phyloP scores from a whole-genome alignment of 2,113 vertebrate species.

The Sylvilagus bachmani region DNA sequence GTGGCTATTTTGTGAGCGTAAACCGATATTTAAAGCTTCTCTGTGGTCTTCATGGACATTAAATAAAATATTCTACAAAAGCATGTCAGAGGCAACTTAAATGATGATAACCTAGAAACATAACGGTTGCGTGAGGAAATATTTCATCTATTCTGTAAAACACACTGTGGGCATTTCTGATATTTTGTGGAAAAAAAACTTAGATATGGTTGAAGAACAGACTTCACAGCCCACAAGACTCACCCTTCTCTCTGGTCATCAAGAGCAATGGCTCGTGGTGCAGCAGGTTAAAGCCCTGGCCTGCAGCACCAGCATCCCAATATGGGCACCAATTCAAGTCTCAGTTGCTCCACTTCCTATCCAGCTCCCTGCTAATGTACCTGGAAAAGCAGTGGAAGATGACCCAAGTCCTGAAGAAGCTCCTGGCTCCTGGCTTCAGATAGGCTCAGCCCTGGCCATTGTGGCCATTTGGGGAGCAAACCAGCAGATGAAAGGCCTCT shows the following conservation, averaged over 20 bases:
- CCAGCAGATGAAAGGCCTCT: too few species aligned
- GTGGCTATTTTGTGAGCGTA: constrained; percentile 75
- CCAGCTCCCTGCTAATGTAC: too few species aligned
- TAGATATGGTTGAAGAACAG: not conserved
- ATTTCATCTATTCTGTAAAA: not conserved
- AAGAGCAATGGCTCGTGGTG: not conserved
- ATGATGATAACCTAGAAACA: constrained; percentile 53
- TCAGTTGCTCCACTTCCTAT: too few species aligned
- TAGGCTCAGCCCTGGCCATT: too few species aligned
- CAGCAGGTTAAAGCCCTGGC: too few species aligned
- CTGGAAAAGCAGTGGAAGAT: too few species aligned
- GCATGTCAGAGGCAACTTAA: constrained; percentile 55
- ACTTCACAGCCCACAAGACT: not conserved
- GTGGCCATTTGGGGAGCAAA: too few species aligned
- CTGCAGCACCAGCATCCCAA: too few species aligned
- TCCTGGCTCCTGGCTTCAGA: too few species aligned
- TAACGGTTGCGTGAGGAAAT: not conserved
- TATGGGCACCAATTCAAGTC: too few species aligned
- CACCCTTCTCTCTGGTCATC: not conserved
- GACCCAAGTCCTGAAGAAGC: too few species aligned
- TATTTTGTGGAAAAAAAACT: not conserved
- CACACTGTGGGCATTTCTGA: not conserved
- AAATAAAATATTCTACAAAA: constrained; percentile 74
- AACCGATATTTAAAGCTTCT: constrained; percentile 80
- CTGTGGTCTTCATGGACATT: constrained; percentile 81